phyloP scores from a whole-genome alignment of 1,140 invertebrate genomes.

The Anoplolepis gracilipes region DNA sequence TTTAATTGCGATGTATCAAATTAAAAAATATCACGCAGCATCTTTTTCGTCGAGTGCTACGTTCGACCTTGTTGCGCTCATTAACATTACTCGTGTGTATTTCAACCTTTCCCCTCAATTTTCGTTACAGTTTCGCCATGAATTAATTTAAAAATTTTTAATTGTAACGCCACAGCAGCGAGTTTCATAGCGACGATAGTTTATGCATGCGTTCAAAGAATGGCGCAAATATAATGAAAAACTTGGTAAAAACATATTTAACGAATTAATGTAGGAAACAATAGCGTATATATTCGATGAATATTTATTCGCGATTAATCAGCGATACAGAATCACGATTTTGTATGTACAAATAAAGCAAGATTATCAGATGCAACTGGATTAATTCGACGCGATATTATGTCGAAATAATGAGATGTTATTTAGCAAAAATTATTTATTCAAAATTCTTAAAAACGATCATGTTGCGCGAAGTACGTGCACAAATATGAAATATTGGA shows the following conservation, averaged over 20 bases:
- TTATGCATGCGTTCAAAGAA: background rate
- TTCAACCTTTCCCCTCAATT: conserved; percentile 10
- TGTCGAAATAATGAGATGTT: conserved; percentile 42
- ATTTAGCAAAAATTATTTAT: conserved; percentile 2
- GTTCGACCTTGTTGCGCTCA: conserved; percentile 24
- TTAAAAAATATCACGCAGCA: conserved; percentile 41
- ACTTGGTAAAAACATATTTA: background rate
- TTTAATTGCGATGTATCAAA: conserved; percentile 43
- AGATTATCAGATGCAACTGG: conserved; percentile 5
- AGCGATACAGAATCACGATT: background rate
- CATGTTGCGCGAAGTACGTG: background rate
- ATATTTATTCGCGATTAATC: conserved; percentile 29
- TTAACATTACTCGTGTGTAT: conserved; percentile 20
- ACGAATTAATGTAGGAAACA: background rate
- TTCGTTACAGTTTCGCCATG: background rate
- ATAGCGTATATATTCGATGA: background rate
- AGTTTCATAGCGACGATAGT: background rate
- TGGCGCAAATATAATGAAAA: background rate
- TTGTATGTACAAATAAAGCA: background rate
- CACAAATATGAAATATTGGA: conserved; percentile 37
- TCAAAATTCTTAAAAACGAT: background rate
- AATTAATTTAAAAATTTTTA: conserved; percentile 46
- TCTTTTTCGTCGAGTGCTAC: background rate
- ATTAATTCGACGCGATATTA: background rate
- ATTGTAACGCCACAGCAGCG: conserved; percentile 23